These are phyloP conservation scores for Peromyscus nudipes DNA, from an alignment of 2,797 vertebrate species.

Conservation along the genomic window DNA sequence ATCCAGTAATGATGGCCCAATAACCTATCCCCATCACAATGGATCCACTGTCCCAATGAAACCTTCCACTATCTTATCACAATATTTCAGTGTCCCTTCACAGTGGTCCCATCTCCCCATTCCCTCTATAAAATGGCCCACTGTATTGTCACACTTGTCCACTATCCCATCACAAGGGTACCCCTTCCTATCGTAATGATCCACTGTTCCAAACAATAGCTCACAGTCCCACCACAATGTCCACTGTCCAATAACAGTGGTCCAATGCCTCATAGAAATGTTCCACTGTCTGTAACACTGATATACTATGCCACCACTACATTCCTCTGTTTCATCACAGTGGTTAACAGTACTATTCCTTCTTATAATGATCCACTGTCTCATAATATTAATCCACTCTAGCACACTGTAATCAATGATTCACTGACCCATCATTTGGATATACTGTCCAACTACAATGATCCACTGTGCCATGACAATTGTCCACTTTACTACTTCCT, in stretches of 20 bases:
- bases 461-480: too few relatives aligned
- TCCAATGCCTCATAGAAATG: background rate
- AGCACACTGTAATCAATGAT: background rate
- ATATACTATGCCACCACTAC: background rate
- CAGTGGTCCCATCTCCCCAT: background rate
- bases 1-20: background rate
- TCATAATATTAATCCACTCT: background rate
- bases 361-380: background rate
- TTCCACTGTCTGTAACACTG: background rate
- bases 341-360: background rate
- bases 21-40: too few relatives aligned
- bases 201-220: background rate
- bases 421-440: background rate
- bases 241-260: background rate
- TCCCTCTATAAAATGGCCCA: background rate
- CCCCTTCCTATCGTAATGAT: too few relatives aligned
- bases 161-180: background rate
- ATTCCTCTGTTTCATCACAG: background rate
- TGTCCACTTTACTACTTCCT: background rate
- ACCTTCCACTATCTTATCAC: background rate
- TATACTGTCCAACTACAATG: background rate
- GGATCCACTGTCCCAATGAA: background rate
- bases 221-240: background rate
- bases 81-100: background rate
- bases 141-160: background rate